These are phyloP conservation scores for Nebria ingens DNA, from an alignment of 1,140 invertebrate species.

Conservation along the genomic window DNA sequence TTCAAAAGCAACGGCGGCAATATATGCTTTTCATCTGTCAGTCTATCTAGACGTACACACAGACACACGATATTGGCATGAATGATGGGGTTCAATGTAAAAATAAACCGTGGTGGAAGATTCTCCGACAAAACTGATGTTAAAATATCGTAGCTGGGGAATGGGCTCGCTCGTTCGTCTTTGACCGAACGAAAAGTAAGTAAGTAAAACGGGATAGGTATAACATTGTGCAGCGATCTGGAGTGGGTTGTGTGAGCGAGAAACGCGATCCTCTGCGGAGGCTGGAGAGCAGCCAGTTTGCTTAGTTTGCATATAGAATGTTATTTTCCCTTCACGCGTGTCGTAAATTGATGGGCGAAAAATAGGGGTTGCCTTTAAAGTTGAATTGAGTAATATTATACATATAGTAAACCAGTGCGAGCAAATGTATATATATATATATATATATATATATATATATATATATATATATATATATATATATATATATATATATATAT, in stretches of 20 bases:
- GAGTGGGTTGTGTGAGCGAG: too few relatives aligned
- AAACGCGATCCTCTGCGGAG: too few relatives aligned
- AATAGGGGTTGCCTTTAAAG: background rate
- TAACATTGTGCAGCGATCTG: background rate
- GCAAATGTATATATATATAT: too few relatives aligned
- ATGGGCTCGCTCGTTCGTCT: background rate
- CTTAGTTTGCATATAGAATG: constrained; percentile 8
- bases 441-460: too few relatives aligned
- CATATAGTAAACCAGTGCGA: constrained; percentile 6
- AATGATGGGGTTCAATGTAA: background rate
- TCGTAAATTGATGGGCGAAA: background rate
- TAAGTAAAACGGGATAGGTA: background rate
- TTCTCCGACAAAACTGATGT: background rate
- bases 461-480: too few relatives aligned
- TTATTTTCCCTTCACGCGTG: background rate
- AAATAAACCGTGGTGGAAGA: background rate
- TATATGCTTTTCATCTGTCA: background rate
- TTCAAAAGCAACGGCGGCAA: too few relatives aligned
- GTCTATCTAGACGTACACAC: background rate
- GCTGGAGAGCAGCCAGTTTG: background rate
- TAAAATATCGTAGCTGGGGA: background rate
- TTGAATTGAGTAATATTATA: background rate
- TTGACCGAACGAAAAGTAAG: too few relatives aligned
- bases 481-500: too few relatives aligned
- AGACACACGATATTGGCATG: too few relatives aligned